A percentile compares a stretch with the other conserved stretches of the same genome.
These are phyloP conservation scores for Microcebus griseorufus DNA, from an alignment of 2,113 vertebrate species.

Conservation along the genomic window DNA sequence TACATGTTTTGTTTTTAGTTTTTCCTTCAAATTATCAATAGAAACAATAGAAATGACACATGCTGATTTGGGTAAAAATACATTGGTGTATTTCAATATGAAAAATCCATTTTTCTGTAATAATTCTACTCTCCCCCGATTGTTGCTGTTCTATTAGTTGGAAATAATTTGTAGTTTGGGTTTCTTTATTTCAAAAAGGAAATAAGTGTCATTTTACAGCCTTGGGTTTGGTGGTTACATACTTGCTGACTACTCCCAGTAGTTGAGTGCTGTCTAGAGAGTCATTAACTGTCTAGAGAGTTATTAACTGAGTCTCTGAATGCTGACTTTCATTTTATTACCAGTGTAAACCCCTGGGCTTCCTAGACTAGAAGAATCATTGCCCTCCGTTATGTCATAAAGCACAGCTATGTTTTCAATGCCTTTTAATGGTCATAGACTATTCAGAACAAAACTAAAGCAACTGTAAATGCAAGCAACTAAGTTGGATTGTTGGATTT, in stretches of 20 bases:
- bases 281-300: too few species aligned
- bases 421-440: neutral
- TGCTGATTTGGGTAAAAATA: neutral
- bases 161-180: neutral
- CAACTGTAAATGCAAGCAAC: neutral
- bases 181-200: neutral
- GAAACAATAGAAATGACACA: neutral
- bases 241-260: neutral
- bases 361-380: neutral
- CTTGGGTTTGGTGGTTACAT: neutral
- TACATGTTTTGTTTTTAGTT: neutral
- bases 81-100: neutral
- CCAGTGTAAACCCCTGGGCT: neutral
- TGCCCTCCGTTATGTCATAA: neutral
- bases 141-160: neutral
- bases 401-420: neutral
- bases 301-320: fast-evolving
- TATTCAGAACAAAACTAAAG: neutral
- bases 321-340: neutral
- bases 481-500: neutral
- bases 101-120: neutral
- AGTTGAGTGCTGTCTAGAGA: neutral
- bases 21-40: neutral
- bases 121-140: neutral
- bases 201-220: neutral